These are phyloP conservation scores for Vespertilio murinus DNA, from an alignment of 2,797 vertebrate genomes.

Conservation along the genomic window DNA sequence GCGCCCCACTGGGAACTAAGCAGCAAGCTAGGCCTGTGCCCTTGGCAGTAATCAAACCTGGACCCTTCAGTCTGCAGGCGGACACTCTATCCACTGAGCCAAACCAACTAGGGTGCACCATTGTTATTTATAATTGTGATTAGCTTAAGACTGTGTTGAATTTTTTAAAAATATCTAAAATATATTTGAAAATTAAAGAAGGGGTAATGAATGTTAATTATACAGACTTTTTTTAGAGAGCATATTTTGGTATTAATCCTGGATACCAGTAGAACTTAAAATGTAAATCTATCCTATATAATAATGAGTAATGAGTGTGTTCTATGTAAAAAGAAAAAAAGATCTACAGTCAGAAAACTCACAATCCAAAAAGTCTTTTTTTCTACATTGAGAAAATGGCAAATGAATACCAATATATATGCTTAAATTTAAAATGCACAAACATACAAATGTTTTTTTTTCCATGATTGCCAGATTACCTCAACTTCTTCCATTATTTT, in stretches of 20 bases:
- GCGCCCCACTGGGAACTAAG: too few species aligned
- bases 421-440: neutral
- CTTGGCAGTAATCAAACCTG: too few species aligned
- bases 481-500: neutral
- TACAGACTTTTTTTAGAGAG: neutral
- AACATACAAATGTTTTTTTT: neutral
- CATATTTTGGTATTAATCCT: neutral
- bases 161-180: neutral
- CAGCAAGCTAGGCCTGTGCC: too few species aligned
- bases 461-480: neutral
- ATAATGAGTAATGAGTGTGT: neutral
- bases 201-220: neutral
- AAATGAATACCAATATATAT: neutral
- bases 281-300: neutral
- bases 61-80: too few species aligned
- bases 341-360: neutral
- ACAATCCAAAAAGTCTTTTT: neutral
- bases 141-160: neutral
- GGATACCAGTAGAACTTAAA: neutral
- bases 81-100: too few species aligned
- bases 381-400: neutral
- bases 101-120: too few species aligned
- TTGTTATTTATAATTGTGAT: neutral
- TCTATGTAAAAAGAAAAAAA: neutral
- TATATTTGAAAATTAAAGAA: slow-evolving; percentile 1